Conservation (phyloP, 2,113 vertebrate genomes). For the Sciurus niger region DNA sequence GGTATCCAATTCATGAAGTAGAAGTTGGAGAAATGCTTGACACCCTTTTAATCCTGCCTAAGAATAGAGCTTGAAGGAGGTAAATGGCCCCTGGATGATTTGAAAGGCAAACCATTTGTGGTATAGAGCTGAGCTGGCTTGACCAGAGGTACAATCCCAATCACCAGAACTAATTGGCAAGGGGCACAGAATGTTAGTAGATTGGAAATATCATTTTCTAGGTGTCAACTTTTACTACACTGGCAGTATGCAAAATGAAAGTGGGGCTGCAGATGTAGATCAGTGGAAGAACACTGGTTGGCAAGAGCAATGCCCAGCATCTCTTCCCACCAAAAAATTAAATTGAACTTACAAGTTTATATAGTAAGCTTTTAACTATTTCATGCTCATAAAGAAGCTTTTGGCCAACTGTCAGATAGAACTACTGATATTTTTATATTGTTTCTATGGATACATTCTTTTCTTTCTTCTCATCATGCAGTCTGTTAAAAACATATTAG, state of each 20-base stretch:
- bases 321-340: neutral
- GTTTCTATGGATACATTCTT: conserved; percentile 48
- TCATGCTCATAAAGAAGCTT: neutral
- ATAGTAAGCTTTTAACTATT: neutral
- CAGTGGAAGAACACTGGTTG: neutral
- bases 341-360: neutral
- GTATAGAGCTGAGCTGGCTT: neutral
- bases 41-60: neutral
- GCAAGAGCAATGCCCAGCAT: neutral
- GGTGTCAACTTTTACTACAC: neutral
- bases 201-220: neutral
- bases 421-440: neutral
- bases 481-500: neutral
- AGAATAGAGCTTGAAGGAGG: neutral
- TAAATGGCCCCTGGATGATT: neutral
- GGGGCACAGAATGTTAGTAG: neutral
- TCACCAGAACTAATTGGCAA: neutral
- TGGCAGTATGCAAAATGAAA: conserved; percentile 29
- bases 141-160: neutral
- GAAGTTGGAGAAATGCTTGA: conserved; percentile 25
- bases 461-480: neutral
- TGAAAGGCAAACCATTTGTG: neutral
- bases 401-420: neutral
- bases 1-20: conserved; percentile 22
- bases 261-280: neutral